phyloP scores from a whole-genome alignment of 2,797 vertebrate species.

The Takifugu ocellatus region DNA sequence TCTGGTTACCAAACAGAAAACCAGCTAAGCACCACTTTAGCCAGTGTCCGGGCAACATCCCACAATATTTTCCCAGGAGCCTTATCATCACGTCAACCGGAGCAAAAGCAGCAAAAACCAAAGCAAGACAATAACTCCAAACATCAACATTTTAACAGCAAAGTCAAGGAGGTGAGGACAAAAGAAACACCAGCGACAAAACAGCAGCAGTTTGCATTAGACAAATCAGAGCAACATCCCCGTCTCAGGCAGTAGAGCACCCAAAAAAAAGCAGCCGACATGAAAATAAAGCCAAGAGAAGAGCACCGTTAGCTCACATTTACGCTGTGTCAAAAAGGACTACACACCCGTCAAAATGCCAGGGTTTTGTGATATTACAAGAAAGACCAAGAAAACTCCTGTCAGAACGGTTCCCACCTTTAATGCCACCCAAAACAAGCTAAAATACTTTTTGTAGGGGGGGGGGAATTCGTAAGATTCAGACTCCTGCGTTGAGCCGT shows the following conservation, averaged over 20 bases:
- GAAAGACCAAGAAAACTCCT: background rate
- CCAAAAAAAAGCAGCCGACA: conserved; percentile 45
- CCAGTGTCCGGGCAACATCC: too few species aligned
- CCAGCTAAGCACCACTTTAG: too few species aligned
- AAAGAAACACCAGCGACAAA: conserved; percentile 37
- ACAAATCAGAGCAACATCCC: conserved; percentile 43
- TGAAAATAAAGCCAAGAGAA: conserved; percentile 44
- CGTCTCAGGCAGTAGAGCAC: conserved; percentile 41
- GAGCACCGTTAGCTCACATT: conserved; percentile 18
- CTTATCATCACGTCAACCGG: too few species aligned
- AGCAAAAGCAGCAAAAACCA: background rate
- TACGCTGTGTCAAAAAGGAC: too few species aligned
- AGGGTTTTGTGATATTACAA: conserved; percentile 1
- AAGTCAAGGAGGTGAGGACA: conserved; percentile 10
- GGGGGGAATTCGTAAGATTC: too few species aligned
- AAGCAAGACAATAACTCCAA: background rate
- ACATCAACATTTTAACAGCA: conserved; percentile 7
- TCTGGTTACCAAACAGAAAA: too few species aligned
- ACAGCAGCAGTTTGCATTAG: conserved; percentile 38
- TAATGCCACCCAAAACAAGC: too few species aligned
- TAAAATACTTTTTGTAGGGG: too few species aligned
- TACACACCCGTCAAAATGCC: background rate
- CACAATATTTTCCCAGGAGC: too few species aligned
- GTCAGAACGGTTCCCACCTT: too few species aligned
- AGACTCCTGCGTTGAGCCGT: too few species aligned